Conservation (phyloP, 2,113 vertebrate species). For the Calonectris borealis region DNA sequence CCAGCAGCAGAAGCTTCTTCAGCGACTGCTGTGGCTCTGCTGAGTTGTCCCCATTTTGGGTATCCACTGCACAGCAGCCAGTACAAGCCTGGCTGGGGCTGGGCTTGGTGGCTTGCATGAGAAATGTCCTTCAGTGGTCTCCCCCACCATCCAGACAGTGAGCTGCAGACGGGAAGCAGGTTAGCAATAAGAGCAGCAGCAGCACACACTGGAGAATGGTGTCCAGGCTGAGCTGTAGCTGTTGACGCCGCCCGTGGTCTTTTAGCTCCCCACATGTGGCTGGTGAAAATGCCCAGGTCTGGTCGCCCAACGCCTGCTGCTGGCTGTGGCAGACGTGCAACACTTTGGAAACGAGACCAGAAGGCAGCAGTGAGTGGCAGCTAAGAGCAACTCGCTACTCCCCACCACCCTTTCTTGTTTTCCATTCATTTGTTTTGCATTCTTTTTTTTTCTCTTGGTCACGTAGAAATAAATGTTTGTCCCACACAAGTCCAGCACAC, state of each 20-base stretch:
- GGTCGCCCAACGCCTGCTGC: not conserved
- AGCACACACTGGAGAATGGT: not conserved
- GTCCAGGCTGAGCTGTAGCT: not conserved
- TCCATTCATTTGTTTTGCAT: not conserved
- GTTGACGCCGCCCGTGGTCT: not conserved
- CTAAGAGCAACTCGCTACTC: not conserved
- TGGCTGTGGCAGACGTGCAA: not conserved
- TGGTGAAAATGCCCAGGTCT: not conserved
- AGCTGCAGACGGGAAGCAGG: not conserved
- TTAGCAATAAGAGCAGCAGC: not conserved
- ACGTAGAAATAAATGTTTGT: not conserved
- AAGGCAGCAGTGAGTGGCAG: not conserved
- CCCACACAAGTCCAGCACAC: not conserved
- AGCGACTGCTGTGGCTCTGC: not conserved
- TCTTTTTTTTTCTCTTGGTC: not conserved
- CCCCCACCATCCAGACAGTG: not conserved
- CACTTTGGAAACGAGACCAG: not conserved
- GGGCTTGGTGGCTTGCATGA: not conserved
- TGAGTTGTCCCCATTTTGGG: not conserved
- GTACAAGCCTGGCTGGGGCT: not conserved
- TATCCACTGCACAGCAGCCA: not conserved
- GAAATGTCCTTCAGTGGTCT: fast-evolving
- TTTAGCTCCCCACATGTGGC: not conserved
- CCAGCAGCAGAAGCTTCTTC: not conserved
- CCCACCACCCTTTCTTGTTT: not conserved